A percentile compares a stretch with the other conserved stretches of the same genome.
Evolutionary conservation across 1,140 invertebrate genomes (phyloP).

Genomic region (Brachionus asplanchnoidis): DNA sequence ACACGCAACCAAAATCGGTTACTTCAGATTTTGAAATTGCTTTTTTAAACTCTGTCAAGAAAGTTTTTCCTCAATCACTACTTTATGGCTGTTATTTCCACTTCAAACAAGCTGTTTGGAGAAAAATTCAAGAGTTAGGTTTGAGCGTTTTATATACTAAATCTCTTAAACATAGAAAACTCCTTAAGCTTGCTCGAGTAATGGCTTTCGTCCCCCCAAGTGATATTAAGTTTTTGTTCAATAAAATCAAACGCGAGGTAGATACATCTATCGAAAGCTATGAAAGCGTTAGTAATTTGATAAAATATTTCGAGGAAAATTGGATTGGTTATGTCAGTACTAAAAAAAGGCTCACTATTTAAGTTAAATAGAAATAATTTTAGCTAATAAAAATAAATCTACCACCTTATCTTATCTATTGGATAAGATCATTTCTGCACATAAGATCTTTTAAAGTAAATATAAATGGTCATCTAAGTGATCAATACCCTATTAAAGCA

Average conservation of each 20-base stretch:
- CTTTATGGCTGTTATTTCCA: conserved; percentile 13
- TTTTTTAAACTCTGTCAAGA: not conserved
- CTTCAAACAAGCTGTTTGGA: not conserved
- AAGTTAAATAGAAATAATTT: no score
- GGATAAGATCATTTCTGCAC: no score
- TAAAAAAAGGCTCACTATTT: not conserved
- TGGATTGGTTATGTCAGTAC: not conserved
- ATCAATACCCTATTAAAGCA: no score
- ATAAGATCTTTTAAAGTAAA: no score
- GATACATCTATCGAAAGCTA: not conserved
- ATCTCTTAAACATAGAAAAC: not conserved
- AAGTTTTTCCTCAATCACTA: not conserved
- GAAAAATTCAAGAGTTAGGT: conserved; percentile 24
- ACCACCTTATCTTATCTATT: no score
- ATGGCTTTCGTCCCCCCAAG: not conserved
- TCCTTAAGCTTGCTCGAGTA: not conserved
- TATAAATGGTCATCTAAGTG: no score
- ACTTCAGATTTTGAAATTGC: not conserved
- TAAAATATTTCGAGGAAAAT: not conserved
- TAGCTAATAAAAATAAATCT: no score
- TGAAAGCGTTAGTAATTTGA: not conserved
- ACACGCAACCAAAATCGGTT: not conserved
- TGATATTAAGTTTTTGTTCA: not conserved
- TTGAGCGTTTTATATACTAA: not conserved
- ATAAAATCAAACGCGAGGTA: not conserved